These are phyloP conservation scores for Fukomys damarensis DNA, from an alignment of 2,113 vertebrate species.

Conservation along the genomic window DNA sequence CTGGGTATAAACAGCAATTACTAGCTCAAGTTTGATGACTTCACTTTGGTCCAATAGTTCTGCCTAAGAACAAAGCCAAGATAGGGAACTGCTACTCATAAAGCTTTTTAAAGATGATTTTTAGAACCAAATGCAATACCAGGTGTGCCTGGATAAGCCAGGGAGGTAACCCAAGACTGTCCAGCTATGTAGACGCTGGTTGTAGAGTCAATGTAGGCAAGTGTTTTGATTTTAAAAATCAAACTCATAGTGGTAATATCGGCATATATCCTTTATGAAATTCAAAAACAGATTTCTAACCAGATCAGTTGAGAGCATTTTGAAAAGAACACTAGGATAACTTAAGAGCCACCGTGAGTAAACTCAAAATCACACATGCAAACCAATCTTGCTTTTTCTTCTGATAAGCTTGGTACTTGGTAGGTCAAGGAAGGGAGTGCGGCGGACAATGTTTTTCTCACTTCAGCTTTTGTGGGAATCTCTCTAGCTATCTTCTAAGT, in stretches of 20 bases:
- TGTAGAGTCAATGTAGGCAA: neutral
- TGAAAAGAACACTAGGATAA: neutral
- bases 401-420: neutral
- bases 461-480: constrained; percentile 47
- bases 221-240: constrained; percentile 3
- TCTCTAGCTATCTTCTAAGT: neutral
- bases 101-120: neutral
- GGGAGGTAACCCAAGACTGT: neutral
- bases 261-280: constrained; percentile 35
- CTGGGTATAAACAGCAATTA: neutral
- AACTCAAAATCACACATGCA: neutral
- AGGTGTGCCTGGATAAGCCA: neutral
- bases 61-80: neutral
- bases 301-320: constrained; percentile 52
- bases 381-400: constrained; percentile 1
- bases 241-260: neutral
- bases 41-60: neutral
- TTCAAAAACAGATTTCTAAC: constrained; percentile 66
- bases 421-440: neutral
- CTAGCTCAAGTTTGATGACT: neutral
- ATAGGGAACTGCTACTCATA: neutral
- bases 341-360: constrained; percentile 29
- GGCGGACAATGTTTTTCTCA: neutral
- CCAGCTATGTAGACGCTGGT: neutral
- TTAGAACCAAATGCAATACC: neutral